Evolutionary conservation across 2,797 vertebrate genomes (phyloP).

Genomic region (Clamator glandarius): DNA sequence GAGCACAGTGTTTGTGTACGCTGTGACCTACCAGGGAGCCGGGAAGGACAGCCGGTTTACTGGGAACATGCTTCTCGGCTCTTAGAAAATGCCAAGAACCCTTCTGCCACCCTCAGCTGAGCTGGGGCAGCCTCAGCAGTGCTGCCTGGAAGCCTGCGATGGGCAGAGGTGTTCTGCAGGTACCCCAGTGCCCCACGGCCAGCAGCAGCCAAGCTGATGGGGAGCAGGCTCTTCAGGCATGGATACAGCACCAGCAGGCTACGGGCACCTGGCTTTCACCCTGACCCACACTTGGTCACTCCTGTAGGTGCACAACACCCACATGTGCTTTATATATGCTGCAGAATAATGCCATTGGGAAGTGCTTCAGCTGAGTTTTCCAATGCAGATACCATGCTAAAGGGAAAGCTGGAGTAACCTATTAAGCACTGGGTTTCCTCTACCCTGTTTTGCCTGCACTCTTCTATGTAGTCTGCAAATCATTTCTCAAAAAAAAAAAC

Average conservation of each 20-base stretch:
- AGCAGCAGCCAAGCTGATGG: no score
- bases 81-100: background rate
- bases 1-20: constrained; percentile 15
- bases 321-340: fast-evolving
- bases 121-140: background rate
- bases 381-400: background rate
- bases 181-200: fast-evolving
- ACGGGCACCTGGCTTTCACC: background rate
- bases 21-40: background rate
- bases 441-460: background rate
- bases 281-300: background rate
- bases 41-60: background rate
- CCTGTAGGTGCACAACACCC: background rate
- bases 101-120: background rate
- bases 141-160: background rate
- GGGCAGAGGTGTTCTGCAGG: background rate
- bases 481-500: background rate
- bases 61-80: fast-evolving
- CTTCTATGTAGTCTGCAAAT: background rate
- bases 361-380: background rate
- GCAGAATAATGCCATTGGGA: background rate
- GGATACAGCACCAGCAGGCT: background rate
- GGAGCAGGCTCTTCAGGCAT: background rate
- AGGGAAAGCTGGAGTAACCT: background rate
- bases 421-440: background rate